Conservation (phyloP, 1,140 invertebrate species). For the Euwallacea similis region DNA sequence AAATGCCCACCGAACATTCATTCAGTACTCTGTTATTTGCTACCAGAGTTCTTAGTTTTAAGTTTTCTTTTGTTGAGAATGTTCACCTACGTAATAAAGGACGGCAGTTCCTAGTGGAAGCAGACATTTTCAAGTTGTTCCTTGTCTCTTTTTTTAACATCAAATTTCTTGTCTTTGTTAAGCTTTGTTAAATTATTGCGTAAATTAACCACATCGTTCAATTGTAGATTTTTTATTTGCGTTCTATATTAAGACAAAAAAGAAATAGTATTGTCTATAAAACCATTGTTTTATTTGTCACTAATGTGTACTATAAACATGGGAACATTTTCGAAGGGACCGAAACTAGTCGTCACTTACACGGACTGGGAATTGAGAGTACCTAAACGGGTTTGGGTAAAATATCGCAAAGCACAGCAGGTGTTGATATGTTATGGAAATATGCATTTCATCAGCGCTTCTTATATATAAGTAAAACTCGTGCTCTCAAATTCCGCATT, state of each 20-base stretch:
- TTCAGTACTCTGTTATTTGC: not conserved
- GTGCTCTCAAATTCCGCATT: too few relatives aligned
- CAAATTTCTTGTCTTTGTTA: not conserved
- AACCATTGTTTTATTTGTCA: not conserved
- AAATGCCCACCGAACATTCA: not conserved
- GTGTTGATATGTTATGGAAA: too few relatives aligned
- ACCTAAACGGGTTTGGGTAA: too few relatives aligned
- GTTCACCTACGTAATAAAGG: not conserved
- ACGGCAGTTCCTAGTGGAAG: not conserved
- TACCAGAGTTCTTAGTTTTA: not conserved
- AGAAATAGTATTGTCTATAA: not conserved
- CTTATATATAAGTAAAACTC: too few relatives aligned
- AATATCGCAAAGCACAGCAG: too few relatives aligned
- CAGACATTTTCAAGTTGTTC: not conserved
- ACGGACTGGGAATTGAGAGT: too few relatives aligned
- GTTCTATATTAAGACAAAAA: slow-evolving; percentile 13
- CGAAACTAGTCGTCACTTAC: too few relatives aligned
- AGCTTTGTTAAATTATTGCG: slow-evolving; percentile 5
- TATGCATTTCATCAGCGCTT: too few relatives aligned
- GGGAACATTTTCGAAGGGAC: not conserved
- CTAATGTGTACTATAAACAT: not conserved
- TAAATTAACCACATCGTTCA: slow-evolving; percentile 1
- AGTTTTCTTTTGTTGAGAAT: not conserved
- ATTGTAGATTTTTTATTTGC: slow-evolving; percentile 1
- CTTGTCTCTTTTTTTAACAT: not conserved